phyloP scores from a whole-genome alignment of 92 coral and sea anemone species.

The Epizoanthus fatuus region DNA sequence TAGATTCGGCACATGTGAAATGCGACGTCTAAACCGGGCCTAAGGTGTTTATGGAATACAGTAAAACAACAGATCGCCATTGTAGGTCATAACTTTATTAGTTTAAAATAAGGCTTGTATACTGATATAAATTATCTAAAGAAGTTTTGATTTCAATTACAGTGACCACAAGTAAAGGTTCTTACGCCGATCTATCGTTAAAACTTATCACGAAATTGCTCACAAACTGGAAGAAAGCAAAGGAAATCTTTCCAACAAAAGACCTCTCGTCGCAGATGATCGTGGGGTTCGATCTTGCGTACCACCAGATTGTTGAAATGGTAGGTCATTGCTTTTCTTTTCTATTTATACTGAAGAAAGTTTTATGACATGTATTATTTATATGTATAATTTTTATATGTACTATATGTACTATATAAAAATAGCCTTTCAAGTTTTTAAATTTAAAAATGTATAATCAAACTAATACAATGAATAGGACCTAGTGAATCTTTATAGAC shows the following conservation, averaged over 20 bases:
- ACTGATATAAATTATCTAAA: background rate
- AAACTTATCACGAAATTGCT: background rate
- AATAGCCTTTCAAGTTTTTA: too few relatives aligned
- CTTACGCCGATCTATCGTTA: background rate
- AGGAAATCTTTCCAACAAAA: background rate
- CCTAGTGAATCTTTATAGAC: too few relatives aligned
- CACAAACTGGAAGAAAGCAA: background rate
- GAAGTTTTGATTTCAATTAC: background rate
- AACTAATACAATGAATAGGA: too few relatives aligned
- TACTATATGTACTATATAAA: too few relatives aligned
- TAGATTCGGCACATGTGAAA: too few relatives aligned
- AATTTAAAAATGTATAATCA: too few relatives aligned
- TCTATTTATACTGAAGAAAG: too few relatives aligned
- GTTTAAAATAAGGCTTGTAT: background rate
- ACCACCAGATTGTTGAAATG: conserved; percentile 9
- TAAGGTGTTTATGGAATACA: too few relatives aligned
- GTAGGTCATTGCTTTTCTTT: background rate
- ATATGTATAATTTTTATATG: too few relatives aligned
- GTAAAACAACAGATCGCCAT: background rate
- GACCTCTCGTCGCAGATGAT: background rate
- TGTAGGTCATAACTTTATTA: too few relatives aligned
- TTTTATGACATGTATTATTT: too few relatives aligned
- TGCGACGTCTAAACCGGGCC: too few relatives aligned
- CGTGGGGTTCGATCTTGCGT: background rate
- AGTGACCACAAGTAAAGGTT: background rate